Evolutionary conservation across 2,888 invertebrate genomes (phyloP).

Genomic region (Podotricha telesiphe): DNA sequence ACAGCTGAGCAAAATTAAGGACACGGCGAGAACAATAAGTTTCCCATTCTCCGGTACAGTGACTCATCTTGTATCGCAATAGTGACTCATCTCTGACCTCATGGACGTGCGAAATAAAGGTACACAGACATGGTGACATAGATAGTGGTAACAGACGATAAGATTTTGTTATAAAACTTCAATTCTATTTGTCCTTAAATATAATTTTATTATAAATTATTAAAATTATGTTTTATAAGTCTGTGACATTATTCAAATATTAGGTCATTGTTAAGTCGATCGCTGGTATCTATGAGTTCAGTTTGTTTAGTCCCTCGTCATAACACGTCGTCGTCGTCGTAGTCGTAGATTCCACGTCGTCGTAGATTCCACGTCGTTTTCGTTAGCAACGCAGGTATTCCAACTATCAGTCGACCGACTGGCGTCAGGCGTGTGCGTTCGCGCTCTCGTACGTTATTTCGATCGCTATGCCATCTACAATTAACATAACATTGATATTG

Average conservation of each 20-base stretch:
- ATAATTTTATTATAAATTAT: background rate
- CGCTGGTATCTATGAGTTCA: constrained; percentile 4
- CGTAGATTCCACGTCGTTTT: constrained; percentile 60
- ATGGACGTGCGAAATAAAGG: constrained; percentile 57
- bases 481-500: constrained; percentile 25
- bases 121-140: constrained; percentile 43
- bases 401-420: constrained; percentile 49
- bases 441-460: constrained; percentile 13
- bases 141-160: constrained; percentile 29
- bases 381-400: constrained; percentile 55
- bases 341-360: constrained; percentile 58
- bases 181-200: background rate
- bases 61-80: constrained; percentile 80
- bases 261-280: constrained; percentile 7
- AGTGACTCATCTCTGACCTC: constrained; percentile 73
- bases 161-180: too few relatives aligned
- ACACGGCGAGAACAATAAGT: constrained; percentile 70
- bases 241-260: background rate
- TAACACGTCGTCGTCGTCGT: too few relatives aligned
- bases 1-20: constrained; percentile 61
- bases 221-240: background rate
- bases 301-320: constrained; percentile 13
- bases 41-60: constrained; percentile 65
- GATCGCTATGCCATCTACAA: constrained; percentile 6
- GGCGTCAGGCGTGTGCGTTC: constrained; percentile 43